Conservation (phyloP, 2,888 invertebrate species). For the Lottia gigantea region DNA sequence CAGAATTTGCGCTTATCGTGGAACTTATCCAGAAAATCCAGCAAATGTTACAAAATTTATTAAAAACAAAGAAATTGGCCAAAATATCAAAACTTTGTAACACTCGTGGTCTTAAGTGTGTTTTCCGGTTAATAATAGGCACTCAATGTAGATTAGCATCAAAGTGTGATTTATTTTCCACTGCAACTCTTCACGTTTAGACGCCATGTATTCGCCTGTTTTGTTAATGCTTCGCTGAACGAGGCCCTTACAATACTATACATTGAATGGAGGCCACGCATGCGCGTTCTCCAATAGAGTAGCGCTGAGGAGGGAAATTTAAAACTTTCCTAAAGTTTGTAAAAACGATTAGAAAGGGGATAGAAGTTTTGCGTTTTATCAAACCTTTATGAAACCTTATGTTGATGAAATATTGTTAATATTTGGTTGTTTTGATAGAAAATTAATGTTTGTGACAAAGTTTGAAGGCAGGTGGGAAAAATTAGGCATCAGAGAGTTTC, state of each 20-base stretch:
- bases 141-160: slow-evolving; percentile 2
- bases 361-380: slow-evolving; percentile 4
- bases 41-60: no score
- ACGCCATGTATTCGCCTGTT: background rate
- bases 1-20: no score
- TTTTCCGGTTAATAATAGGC: no score
- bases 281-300: slow-evolving; percentile 2
- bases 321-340: slow-evolving; percentile 18
- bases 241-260: background rate
- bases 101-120: no score
- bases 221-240: slow-evolving; percentile 9
- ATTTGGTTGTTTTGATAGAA: no score
- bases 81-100: no score
- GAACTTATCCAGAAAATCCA: no score
- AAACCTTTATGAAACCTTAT: background rate
- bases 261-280: slow-evolving; percentile 6
- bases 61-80: no score
- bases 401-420: background rate
- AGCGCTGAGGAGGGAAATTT: slow-evolving; percentile 27
- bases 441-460: no score
- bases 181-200: background rate
- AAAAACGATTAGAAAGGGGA: background rate
- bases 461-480: no score
- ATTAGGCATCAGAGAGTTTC: no score
- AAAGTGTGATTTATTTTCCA: slow-evolving; percentile 4